Percentiles rank a stretch among this genome's conserved stretches.
These are phyloP conservation scores for Aldabrachelys gigantea DNA, from an alignment of 2,113 vertebrate species.

Conservation along the genomic window DNA sequence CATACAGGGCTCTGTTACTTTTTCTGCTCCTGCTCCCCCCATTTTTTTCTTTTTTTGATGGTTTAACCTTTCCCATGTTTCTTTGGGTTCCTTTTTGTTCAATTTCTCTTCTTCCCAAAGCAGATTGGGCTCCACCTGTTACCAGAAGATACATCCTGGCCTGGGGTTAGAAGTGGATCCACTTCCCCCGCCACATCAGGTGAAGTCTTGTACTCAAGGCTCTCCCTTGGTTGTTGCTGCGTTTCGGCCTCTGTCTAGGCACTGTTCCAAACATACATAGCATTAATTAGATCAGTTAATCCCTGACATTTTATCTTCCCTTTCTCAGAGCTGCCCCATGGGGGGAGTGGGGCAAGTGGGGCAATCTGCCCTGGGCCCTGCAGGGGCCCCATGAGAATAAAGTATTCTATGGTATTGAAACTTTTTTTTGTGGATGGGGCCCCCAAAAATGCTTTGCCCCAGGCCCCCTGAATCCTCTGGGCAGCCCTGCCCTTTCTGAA, in stretches of 20 bases:
- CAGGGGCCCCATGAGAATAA: too few relatives aligned
- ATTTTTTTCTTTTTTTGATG: not conserved
- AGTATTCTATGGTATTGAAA: too few relatives aligned
- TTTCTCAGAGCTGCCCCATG: not conserved
- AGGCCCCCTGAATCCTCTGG: too few relatives aligned
- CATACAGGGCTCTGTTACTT: conserved; percentile 38
- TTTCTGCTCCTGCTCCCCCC: not conserved
- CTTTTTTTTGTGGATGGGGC: too few relatives aligned
- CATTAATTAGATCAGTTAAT: not conserved
- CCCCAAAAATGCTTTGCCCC: too few relatives aligned
- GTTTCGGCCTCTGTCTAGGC: not conserved
- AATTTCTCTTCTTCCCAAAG: conserved; percentile 1
- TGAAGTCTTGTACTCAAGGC: not conserved
- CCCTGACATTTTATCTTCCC: not conserved
- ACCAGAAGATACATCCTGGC: not conserved
- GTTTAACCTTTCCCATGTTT: not conserved
- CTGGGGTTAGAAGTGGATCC: not conserved
- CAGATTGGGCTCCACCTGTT: not conserved
- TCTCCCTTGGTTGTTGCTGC: not conserved
- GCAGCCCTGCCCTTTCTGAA: not conserved
- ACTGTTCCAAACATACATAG: not conserved
- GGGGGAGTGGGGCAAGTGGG: too few relatives aligned
- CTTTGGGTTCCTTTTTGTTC: conserved; percentile 35
- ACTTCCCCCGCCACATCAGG: not conserved
- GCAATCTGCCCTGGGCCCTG: too few relatives aligned